Conservation (phyloP, 2,888 invertebrate genomes). For the Andricus curvator region DNA sequence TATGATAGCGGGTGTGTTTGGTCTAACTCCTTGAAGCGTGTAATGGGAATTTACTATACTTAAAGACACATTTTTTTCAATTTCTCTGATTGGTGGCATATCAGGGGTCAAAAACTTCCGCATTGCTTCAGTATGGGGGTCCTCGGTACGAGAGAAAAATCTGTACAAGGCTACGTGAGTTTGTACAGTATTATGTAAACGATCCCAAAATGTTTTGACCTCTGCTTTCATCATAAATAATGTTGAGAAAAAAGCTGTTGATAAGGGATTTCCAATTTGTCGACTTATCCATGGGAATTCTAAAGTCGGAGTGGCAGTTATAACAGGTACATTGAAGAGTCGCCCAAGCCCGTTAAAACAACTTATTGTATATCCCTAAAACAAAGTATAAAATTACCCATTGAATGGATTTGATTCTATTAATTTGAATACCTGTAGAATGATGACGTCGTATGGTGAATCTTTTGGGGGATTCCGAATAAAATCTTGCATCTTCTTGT, state of each 20-base stretch:
- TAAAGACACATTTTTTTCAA: slow-evolving; percentile 78
- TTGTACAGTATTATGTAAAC: slow-evolving; percentile 56
- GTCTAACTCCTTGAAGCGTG: slow-evolving; percentile 77
- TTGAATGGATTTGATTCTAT: background rate
- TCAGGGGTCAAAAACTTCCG: slow-evolving; percentile 40
- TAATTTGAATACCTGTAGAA: slow-evolving; percentile 62
- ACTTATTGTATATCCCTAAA: slow-evolving; percentile 56
- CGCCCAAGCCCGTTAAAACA: slow-evolving; percentile 61
- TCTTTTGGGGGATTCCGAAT: slow-evolving; percentile 60
- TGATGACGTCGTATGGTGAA: slow-evolving; percentile 65
- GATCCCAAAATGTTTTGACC: slow-evolving; percentile 58
- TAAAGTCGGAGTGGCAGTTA: slow-evolving; percentile 48
- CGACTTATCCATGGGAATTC: slow-evolving; percentile 57
- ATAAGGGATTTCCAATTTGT: slow-evolving; percentile 60
- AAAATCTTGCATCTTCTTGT: slow-evolving; percentile 60
- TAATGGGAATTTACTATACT: slow-evolving; percentile 79
- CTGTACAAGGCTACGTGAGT: background rate
- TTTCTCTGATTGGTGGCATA: slow-evolving; percentile 74
- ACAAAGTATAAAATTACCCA: slow-evolving; percentile 23
- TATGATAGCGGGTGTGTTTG: slow-evolving; percentile 78
- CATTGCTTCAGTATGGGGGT: slow-evolving; percentile 60
- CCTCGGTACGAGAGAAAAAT: slow-evolving; percentile 50
- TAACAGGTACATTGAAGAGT: slow-evolving; percentile 61
- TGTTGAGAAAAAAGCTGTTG: slow-evolving; percentile 52
- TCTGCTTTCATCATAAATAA: slow-evolving; percentile 4